Percentiles rank a stretch among this genome's conserved stretches.
These are phyloP conservation scores for Drosophila kuntzei DNA, from an alignment of 2,888 invertebrate genomes.

Conservation along the genomic window DNA sequence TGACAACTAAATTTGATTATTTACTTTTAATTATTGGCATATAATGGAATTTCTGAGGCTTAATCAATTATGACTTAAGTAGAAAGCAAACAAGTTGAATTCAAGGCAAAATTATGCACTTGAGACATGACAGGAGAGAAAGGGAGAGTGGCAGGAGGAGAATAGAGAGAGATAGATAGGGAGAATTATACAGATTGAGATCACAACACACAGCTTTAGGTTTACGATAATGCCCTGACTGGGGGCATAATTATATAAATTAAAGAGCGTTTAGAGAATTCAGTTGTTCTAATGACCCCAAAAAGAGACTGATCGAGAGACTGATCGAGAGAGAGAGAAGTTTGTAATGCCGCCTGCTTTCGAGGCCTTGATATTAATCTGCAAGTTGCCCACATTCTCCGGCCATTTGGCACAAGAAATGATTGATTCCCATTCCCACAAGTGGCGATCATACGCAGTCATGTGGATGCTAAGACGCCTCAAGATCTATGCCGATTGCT, in stretches of 20 bases:
- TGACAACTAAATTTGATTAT: too few relatives aligned
- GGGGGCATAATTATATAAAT: conserved; percentile 68
- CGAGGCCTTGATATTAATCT: conserved; percentile 42
- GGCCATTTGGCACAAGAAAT: conserved; percentile 25
- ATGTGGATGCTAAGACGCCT: conserved; percentile 39
- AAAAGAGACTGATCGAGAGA: conserved; percentile 41
- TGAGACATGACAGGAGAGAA: neutral
- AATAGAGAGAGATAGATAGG: neutral
- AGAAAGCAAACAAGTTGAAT: conserved; percentile 21
- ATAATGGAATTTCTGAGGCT: neutral
- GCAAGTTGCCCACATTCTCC: conserved; percentile 52
- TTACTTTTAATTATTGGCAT: neutral
- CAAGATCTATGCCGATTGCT: conserved; percentile 56
- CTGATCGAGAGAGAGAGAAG: neutral
- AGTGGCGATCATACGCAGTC: conserved; percentile 27
- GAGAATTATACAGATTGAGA: conserved; percentile 20
- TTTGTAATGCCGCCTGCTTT: conserved; percentile 6
- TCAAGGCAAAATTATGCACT: neutral
- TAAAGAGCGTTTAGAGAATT: conserved; percentile 65
- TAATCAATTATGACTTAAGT: conserved; percentile 49
- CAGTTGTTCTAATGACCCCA: conserved; percentile 73
- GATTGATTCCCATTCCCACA: conserved; percentile 40
- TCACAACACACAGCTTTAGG: conserved; percentile 37
- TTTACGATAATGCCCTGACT: conserved; percentile 25
- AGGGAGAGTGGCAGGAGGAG: too few relatives aligned